A percentile compares a stretch with the other conserved stretches of the same genome.
Conservation (phyloP, 1,140 invertebrate species). For the Hermetia illucens region DNA sequence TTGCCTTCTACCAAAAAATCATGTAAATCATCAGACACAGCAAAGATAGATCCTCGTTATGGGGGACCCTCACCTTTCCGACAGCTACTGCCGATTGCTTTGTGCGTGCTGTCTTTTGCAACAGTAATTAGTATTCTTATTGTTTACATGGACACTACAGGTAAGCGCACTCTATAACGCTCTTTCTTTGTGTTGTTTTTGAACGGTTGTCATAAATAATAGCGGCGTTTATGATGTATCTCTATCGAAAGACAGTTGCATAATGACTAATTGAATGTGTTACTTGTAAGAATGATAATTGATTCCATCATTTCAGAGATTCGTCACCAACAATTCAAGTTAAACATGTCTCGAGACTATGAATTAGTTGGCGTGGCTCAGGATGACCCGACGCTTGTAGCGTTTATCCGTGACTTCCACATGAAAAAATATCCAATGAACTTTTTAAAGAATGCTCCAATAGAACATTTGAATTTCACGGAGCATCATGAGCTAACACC, state of each 20-base stretch:
- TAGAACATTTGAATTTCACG: constrained; percentile 25
- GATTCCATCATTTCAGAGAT: constrained; percentile 38
- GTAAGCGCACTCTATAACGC: no score
- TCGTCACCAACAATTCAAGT: constrained; percentile 46
- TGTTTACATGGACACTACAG: constrained; percentile 50
- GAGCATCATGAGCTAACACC: constrained; percentile 26
- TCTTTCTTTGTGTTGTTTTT: no score
- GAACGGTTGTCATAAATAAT: no score
- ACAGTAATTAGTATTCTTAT: constrained; percentile 48
- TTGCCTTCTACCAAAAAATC: neutral
- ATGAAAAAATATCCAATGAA: constrained; percentile 33
- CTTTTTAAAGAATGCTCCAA: constrained; percentile 15
- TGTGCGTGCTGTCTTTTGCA: constrained; percentile 49
- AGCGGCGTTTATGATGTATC: no score
- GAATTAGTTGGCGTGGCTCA: constrained; percentile 53
- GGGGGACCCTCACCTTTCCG: constrained; percentile 31
- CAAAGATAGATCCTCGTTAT: constrained; percentile 24
- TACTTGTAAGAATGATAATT: neutral
- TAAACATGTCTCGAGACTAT: constrained; percentile 60
- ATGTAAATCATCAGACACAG: constrained; percentile 5
- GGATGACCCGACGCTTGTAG: constrained; percentile 54
- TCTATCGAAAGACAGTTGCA: neutral
- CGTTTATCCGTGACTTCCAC: constrained; percentile 52
- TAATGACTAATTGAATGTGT: neutral
- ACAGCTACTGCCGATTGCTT: constrained; percentile 39